Conservation (phyloP, 2,797 vertebrate genomes). For the Artibeus lituratus region DNA sequence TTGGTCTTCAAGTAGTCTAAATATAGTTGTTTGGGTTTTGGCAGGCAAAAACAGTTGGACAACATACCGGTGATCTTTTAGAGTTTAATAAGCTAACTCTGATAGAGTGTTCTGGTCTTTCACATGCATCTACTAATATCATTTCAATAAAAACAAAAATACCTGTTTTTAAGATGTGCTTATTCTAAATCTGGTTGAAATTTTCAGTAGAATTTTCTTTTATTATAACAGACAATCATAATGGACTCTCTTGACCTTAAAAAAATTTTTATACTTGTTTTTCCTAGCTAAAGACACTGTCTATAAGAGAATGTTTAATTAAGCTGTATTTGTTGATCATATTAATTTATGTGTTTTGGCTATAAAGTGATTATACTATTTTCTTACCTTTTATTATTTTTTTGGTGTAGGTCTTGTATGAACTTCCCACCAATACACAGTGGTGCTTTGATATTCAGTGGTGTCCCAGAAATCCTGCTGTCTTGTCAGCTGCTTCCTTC, state of each 20-base stretch:
- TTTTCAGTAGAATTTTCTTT: neutral
- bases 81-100: neutral
- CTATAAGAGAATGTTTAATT: neutral
- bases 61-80: neutral
- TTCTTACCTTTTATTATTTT: conserved; percentile 26
- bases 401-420: conserved; percentile 90
- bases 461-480: conserved; percentile 95
- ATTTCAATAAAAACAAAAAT: neutral
- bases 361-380: neutral
- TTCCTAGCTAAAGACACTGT: neutral
- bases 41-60: neutral
- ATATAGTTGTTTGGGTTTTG: neutral
- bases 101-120: neutral
- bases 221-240: neutral
- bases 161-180: neutral
- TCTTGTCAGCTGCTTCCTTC: conserved; percentile 94
- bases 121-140: neutral
- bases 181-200: conserved; percentile 9
- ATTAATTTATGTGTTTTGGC: neutral
- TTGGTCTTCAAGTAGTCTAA: neutral
- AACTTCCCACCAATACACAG: conserved; percentile 93
- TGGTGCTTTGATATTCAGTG: conserved; percentile 99
- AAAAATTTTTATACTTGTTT: neutral
- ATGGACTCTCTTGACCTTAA: neutral
- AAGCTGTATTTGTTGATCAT: neutral